A percentile compares a stretch with the other conserved stretches of the same genome.
Conservation (phyloP, 2,888 invertebrate genomes). For the Lamellibrachia columna region DNA sequence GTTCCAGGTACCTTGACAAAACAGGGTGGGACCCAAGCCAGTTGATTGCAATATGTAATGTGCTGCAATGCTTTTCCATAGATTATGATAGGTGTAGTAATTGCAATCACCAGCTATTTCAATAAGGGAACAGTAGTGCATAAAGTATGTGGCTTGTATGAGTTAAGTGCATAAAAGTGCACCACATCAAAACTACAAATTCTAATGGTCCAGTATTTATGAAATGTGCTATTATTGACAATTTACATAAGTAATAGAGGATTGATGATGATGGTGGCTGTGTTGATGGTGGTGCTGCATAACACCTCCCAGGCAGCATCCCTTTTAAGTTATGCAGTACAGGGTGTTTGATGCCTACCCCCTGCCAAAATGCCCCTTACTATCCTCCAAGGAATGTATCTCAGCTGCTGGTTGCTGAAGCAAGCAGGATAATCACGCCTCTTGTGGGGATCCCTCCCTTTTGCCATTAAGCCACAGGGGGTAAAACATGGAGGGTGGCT, state of each 20-base stretch:
- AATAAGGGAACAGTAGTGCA: not conserved
- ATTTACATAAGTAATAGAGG: conserved; percentile 9
- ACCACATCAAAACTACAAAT: not conserved
- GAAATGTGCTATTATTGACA: not conserved
- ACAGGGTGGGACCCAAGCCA: not conserved
- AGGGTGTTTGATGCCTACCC: conserved; percentile 1
- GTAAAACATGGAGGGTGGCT: not conserved
- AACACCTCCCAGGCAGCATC: not conserved
- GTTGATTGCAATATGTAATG: not conserved
- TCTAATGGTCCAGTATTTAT: not conserved
- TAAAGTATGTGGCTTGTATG: not conserved
- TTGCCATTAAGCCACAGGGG: not conserved
- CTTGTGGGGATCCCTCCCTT: conserved; percentile 11
- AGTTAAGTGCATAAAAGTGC: not conserved
- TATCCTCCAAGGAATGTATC: not conserved
- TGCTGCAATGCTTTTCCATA: not conserved
- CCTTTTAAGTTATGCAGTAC: conserved; percentile 4
- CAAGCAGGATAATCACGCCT: not conserved
- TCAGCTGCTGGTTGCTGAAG: conserved; percentile 3
- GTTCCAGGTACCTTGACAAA: not conserved
- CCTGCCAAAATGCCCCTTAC: conserved; percentile 12
- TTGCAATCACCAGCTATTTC: not conserved
- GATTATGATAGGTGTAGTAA: not conserved
- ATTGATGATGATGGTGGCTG: not conserved
- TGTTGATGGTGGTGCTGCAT: not conserved